Percentiles rank a stretch among this genome's conserved stretches.
These are phyloP conservation scores for Syngnathoides biaculeatus DNA, from an alignment of 2,113 vertebrate species.

Conservation along the genomic window DNA sequence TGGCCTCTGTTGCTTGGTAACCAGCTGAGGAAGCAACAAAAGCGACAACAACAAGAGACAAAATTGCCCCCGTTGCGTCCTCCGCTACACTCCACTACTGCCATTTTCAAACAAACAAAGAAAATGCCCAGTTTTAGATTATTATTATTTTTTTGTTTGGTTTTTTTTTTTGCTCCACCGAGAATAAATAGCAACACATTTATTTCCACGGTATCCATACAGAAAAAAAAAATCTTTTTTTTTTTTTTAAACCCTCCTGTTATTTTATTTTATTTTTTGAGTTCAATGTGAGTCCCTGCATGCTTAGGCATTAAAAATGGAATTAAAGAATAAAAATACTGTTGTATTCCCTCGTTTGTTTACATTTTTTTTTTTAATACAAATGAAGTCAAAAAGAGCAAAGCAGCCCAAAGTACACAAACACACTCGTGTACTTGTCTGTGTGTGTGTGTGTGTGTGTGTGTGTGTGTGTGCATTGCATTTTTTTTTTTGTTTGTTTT, in stretches of 20 bases:
- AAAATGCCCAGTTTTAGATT: slow-evolving; percentile 65
- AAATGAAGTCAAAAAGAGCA: too few species aligned
- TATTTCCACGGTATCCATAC: too few species aligned
- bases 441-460: too few species aligned
- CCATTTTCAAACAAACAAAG: slow-evolving; percentile 67
- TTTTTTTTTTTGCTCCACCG: slow-evolving; percentile 75
- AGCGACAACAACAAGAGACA: slow-evolving; percentile 64
- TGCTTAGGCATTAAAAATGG: background rate
- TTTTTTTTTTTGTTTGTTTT: too few species aligned
- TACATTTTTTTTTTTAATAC: background rate
- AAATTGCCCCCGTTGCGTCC: slow-evolving; percentile 61
- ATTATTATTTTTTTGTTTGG: too few species aligned
- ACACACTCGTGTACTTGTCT: too few species aligned
- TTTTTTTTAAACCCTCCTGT: background rate
- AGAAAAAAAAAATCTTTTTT: background rate
- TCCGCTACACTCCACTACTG: slow-evolving; percentile 71
- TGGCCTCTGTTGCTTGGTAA: slow-evolving; percentile 94
- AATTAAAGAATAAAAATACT: background rate
- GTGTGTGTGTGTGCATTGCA: too few species aligned
- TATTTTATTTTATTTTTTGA: background rate
- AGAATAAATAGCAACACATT: slow-evolving; percentile 63
- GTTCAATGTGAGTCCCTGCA: background rate
- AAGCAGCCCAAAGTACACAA: too few species aligned
- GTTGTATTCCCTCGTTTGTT: background rate
- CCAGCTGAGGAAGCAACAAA: slow-evolving; percentile 79